These are phyloP conservation scores for Zosterops lateralis DNA, from an alignment of 2,113 vertebrate genomes.

Conservation along the genomic window DNA sequence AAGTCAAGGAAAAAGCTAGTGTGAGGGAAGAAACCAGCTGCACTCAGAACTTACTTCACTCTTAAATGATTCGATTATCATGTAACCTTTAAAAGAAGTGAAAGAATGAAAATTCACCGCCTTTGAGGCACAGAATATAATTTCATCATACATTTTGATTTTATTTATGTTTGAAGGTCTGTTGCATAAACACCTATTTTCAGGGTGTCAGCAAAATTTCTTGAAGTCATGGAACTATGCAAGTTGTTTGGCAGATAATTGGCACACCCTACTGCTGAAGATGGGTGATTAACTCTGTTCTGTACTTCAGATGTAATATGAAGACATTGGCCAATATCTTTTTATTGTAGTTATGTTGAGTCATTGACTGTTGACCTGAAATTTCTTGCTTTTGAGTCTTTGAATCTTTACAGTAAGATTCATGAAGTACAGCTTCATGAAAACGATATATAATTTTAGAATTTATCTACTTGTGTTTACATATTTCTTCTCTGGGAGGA, in stretches of 20 bases:
- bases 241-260: not conserved
- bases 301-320: not conserved
- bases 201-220: not conserved
- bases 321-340: not conserved
- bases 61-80: not conserved
- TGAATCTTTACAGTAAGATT: no score
- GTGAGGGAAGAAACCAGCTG: not conserved
- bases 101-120: not conserved
- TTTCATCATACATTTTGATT: not conserved
- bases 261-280: not conserved
- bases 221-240: not conserved
- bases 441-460: no score
- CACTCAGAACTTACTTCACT: not conserved
- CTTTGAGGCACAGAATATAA: not conserved
- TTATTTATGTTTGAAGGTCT: not conserved
- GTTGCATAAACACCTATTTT: not conserved
- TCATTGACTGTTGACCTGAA: not conserved
- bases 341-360: not conserved
- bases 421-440: no score
- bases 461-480: no score
- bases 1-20: not conserved
- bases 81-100: not conserved
- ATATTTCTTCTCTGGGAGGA: no score
- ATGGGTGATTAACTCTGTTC: not conserved
- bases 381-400: no score